Base-by-base conservation (phyloP, 2,113 vertebrate species). In the Leptocoma aspasia region DNA sequence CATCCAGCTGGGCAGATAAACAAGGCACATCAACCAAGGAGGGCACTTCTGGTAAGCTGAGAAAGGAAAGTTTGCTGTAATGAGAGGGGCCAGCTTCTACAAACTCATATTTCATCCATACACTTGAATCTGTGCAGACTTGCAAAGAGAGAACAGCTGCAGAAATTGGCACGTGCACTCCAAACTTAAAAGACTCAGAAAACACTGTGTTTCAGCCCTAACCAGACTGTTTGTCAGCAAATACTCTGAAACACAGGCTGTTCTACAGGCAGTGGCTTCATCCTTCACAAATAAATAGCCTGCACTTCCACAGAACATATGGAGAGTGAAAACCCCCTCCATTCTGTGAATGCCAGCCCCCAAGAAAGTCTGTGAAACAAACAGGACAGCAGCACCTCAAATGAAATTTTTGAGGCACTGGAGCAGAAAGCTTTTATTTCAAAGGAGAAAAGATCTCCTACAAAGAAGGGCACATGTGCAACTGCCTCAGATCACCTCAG, bases 31-130 rank as follows among this genome's bases (percentile, higher is more conserved):
- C 99, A 93, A 99, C 99, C 97, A 99, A 90, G 9, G 98, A 98
- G 3, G 99, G 99, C n/a, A 99, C 99, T 98, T 99, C 99, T 11
- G 99, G 99, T 28, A 99, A 98, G 95, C 99, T 99, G 95, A 90
- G 90, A 89, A 97, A 90, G 95, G 60, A 97, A 92, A 92, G 66
- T 66, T 69, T 50, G 65, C 76, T 86, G 66, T 91, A 89, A 90
- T 80, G 71, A 88, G 57, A 92, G 49, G 33, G 77, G 50, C 6
- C 69, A 63, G n/a, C 84, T 84, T 44, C 83, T 52, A 65, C 70
- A 85, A 59, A 84, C 53, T 44, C 79, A 0, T 68, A 9, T 96
- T 95, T 95, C 71, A 83, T 41, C 56, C 50, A 63, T 6, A 80
- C 26, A 13, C 45, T 91, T 37, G 39, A 57, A 93, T 66, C 59